Evolutionary conservation across 2,797 vertebrate genomes (phyloP).

Genomic region (Percopsis omiscomaycus): DNA sequence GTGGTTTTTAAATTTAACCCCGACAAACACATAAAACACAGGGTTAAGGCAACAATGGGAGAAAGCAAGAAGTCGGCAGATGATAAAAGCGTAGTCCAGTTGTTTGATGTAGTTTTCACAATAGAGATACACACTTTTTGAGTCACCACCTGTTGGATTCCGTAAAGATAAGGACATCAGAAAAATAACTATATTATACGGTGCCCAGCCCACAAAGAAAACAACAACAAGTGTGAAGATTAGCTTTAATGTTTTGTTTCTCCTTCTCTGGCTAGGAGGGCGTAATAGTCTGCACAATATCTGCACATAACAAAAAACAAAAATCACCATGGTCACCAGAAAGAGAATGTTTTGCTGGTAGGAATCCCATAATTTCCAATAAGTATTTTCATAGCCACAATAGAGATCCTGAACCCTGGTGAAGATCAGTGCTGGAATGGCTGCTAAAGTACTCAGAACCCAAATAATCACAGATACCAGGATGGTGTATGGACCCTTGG

Average conservation of each 20-base stretch:
- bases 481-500: constrained; percentile 56
- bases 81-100: constrained; percentile 65
- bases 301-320: constrained; percentile 84
- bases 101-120: constrained; percentile 58
- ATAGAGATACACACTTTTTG: rapidly evolving
- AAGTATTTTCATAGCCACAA: constrained; percentile 63
- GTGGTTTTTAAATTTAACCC: constrained; percentile 89
- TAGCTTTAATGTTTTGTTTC: constrained; percentile 83
- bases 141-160: rapidly evolving
- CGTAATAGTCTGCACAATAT: constrained; percentile 82
- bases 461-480: constrained; percentile 74
- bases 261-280: constrained; percentile 77
- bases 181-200: constrained; percentile 86
- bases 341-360: constrained; percentile 87
- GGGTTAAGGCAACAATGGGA: constrained; percentile 95
- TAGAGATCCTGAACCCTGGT: constrained; percentile 26
- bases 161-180: constrained; percentile 49
- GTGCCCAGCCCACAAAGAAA: constrained; percentile 92
- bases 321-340: constrained; percentile 74
- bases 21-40: constrained; percentile 89
- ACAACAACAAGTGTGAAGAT: constrained; percentile 85
- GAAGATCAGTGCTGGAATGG: constrained; percentile 76
- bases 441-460: constrained; percentile 73
- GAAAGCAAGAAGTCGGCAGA: constrained; percentile 83
- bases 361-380: constrained; percentile 65